Evolutionary conservation across 2,113 vertebrate species (phyloP), one percentile per base, ranked within the genome.

Genomic region (Alethe diademata): DNA sequence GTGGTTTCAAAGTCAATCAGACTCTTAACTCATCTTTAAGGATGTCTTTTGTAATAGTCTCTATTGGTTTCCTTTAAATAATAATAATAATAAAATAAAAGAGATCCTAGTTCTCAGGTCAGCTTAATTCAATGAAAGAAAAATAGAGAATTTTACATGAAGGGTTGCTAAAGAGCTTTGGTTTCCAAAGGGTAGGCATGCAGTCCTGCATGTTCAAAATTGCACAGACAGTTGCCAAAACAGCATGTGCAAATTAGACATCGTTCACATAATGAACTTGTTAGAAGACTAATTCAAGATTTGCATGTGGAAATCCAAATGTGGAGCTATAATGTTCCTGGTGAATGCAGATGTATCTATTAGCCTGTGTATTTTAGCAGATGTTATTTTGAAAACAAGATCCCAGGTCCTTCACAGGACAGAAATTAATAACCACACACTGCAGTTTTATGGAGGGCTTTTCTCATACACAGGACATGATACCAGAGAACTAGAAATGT

Each of bases 1-100:
- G 97, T 96, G 96, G 97, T 97, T 98, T 97, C 97, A 97, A 97
- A 98, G 97, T 97, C 97, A 97, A 62, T 88, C 94, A 65, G 53
- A n/a, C 26, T 51, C 84, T 78, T 96, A 95, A 93, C 84, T 96
- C 14, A 35, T 90, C 92, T 95, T 86, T 79, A 48, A 93, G 54
- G 56, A 82, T 92, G 87, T 80, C 19, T 0, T 93, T 47, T 88
- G 71, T 88, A 92, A 95, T 91, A 95, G 53, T 82, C 71, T 86
- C 75, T 70, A 22, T 72, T 92, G 81, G 57, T 79, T 95, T 74
- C 35, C n/a, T 91, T 94, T 78, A 95, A 96, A 65, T 74, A 66
- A 71, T 64, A 53, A 86, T 71, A 81, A 74, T 26, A 64, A 79
- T 69, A 58, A 54, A 83, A 74, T 72, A 69, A 75, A 78, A 65